Percentiles rank a stretch among this genome's conserved stretches.
These are phyloP conservation scores for Heliconius hortense DNA, from an alignment of 2,888 invertebrate genomes.

Conservation along the genomic window DNA sequence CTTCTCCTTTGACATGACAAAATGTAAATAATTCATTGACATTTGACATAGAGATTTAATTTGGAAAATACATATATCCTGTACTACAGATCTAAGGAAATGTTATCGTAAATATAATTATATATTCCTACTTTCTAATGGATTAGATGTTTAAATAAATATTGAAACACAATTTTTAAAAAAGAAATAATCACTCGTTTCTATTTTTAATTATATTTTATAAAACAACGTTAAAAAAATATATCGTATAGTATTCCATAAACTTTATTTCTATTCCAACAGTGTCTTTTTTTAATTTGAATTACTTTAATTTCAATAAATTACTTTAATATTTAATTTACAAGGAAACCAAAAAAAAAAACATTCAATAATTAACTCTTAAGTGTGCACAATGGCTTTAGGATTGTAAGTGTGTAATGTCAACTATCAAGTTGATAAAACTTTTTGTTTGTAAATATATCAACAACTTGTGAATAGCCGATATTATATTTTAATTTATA, in stretches of 20 bases:
- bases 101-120: too few relatives aligned
- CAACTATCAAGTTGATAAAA: background rate
- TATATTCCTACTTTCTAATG: too few relatives aligned
- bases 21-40: constrained; percentile 35
- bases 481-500: background rate
- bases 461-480: background rate
- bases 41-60: constrained; percentile 22
- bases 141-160: too few relatives aligned
- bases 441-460: constrained; percentile 3
- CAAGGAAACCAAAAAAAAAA: background rate
- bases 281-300: too few relatives aligned
- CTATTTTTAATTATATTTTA: too few relatives aligned
- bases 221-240: too few relatives aligned
- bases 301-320: too few relatives aligned
- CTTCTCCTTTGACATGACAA: constrained; percentile 34
- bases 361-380: background rate
- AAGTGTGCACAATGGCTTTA: background rate
- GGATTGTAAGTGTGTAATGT: background rate
- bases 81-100: background rate
- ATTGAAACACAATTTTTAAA: too few relatives aligned
- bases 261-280: too few relatives aligned
- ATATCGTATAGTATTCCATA: too few relatives aligned
- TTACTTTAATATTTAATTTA: too few relatives aligned
- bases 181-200: too few relatives aligned
- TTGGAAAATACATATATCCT: background rate